Percentiles rank a stretch among this genome's conserved stretches.
These are phyloP conservation scores for Aphis craccivora DNA, from an alignment of 1,140 invertebrate genomes.

Conservation along the genomic window DNA sequence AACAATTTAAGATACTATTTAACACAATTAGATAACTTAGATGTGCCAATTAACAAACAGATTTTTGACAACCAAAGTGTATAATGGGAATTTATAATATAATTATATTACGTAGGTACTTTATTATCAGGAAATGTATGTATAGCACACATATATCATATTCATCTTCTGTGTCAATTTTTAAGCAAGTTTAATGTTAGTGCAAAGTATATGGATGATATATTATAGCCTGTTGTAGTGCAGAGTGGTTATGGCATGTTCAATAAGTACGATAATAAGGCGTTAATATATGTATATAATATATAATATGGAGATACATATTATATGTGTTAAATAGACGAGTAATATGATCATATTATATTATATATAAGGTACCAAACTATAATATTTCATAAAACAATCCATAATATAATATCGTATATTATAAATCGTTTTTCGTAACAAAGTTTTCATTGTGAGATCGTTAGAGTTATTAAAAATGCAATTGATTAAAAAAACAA, in stretches of 20 bases:
- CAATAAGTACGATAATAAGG: not conserved
- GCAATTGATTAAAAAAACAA: not conserved
- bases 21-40: not conserved
- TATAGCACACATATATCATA: not conserved
- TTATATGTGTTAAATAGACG: not conserved
- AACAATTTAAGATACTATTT: not conserved
- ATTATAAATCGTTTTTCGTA: not conserved
- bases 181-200: slow-evolving; percentile 9
- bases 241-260: not conserved
- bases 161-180: not conserved
- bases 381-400: slow-evolving; percentile 20
- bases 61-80: too few species aligned
- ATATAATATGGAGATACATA: not conserved
- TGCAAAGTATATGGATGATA: not conserved
- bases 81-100: not conserved
- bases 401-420: not conserved
- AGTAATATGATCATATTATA: not conserved
- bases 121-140: not conserved
- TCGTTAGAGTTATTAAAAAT: not conserved
- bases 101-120: not conserved
- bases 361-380: not conserved
- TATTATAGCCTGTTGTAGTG: not conserved
- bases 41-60: not conserved
- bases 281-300: not conserved
- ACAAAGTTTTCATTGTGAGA: not conserved